Base-by-base conservation (phyloP, 2,797 vertebrate genomes). In the Gymnocypris eckloni region DNA sequence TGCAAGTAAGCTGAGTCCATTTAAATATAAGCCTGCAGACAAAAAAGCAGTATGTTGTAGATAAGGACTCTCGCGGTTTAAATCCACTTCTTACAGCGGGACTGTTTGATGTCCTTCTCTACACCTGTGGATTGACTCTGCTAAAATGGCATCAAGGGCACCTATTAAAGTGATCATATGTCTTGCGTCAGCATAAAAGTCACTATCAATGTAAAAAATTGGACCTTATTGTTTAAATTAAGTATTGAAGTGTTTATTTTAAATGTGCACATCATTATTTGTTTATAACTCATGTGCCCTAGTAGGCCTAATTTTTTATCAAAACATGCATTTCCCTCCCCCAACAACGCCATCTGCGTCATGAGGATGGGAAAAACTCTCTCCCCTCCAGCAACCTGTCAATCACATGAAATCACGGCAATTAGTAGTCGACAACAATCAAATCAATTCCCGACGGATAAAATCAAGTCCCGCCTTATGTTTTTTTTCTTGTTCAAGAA, bases 21-120 rank as follows among this genome's bases (percentile, higher is more conserved):
- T 85, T 84, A 84, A 87, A 33, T 41, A 18, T 67, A 80, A 81
- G 69, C 83, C 80, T 18, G 25, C 54, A 80, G 76, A 86, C 71
- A 86, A 69, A 85, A 28, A 59, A 18, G 12, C 33, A 64, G 48
- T 25, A 8, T 45, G 83, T 45, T 28, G 43, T 20, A 83, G 88
- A 86, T 87, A 87, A 77, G 83, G 86, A 75, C 61, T 75, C 70
- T 75, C 2, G 7, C 20, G 4, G 80, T 73, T 67, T 83, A 80
- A 87, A 87, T 54, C 52, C 76, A 86, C 72, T 73, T 77, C 33
- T 71, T 28, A 48, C n/a, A 37, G 78, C 20, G 22, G 22, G 66
- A 28, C n/a, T 77, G 64, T 81, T 76, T 77, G 56, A 79, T 54
- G 83, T 79, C 52, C 69, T 25, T 43, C 4, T 82, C 50, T 85